Evolutionary conservation across 2,113 vertebrate species (phyloP).

Genomic region (Struthidea cinerea): DNA sequence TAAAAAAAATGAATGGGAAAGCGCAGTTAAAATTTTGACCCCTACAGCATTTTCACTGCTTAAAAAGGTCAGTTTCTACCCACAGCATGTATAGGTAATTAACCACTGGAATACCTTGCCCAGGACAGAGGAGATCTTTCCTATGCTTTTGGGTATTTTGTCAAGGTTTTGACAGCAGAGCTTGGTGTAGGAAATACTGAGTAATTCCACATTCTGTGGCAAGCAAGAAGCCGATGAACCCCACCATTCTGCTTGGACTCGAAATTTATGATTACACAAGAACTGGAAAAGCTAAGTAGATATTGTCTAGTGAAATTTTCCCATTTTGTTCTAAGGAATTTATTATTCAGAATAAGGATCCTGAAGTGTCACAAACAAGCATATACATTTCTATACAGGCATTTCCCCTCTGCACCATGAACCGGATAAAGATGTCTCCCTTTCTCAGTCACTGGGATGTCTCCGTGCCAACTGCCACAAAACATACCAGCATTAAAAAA

Average conservation of each 20-base stretch:
- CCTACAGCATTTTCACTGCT: not conserved
- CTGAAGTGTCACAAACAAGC: not conserved
- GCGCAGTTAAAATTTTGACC: not conserved
- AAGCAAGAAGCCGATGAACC: not conserved
- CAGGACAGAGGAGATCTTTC: not conserved
- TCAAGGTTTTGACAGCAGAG: not conserved
- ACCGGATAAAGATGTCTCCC: not conserved
- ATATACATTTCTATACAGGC: not conserved
- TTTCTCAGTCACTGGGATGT: not conserved
- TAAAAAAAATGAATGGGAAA: constrained; percentile 11
- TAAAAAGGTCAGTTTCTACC: not conserved
- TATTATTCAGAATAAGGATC: not conserved
- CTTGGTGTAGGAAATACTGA: not conserved
- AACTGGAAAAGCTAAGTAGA: not conserved
- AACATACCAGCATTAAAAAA: not conserved
- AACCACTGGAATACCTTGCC: not conserved
- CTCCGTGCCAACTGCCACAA: not conserved
- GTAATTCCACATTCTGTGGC: not conserved
- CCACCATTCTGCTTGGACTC: not conserved
- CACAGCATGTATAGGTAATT: not conserved
- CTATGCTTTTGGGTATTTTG: not conserved
- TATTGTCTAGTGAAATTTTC: not conserved
- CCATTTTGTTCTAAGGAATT: not conserved
- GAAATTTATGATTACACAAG: not conserved
- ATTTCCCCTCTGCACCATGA: not conserved